Conservation (phyloP, 2,113 vertebrate genomes). For the Accipiter virgatus region DNA sequence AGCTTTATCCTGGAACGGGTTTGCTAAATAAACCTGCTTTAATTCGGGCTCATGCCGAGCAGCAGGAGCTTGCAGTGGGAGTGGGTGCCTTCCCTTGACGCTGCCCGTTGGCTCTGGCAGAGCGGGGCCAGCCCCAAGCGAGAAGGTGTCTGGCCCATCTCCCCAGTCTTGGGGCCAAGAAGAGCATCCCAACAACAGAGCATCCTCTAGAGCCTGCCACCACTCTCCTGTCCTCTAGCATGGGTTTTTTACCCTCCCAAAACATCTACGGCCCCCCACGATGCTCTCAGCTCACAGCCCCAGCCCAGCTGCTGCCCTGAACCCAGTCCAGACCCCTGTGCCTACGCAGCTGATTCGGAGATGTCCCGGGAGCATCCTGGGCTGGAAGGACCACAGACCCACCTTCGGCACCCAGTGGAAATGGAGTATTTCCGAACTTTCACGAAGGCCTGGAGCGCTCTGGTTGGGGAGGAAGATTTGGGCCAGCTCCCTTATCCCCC, state of each 20-base stretch:
- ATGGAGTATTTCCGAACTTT: background rate
- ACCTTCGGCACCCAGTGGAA: conserved; percentile 6
- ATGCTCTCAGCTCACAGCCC: background rate
- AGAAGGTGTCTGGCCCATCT: background rate
- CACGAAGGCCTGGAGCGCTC: background rate
- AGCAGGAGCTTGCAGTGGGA: background rate
- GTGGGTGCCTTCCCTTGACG: background rate
- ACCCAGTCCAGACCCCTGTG: background rate
- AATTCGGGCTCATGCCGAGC: background rate
- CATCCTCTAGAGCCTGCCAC: background rate
- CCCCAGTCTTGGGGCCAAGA: accelerated
- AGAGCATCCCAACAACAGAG: background rate
- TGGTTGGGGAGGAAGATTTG: background rate
- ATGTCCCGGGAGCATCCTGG: background rate
- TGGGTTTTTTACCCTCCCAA: background rate
- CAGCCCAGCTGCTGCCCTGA: conserved; percentile 18
- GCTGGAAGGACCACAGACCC: conserved; percentile 15
- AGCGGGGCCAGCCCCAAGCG: accelerated
- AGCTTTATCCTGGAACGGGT: background rate
- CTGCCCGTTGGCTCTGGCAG: accelerated
- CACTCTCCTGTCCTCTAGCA: background rate
- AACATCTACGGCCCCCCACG: background rate
- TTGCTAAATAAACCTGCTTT: conserved; percentile 51
- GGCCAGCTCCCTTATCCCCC: conserved; percentile 22
- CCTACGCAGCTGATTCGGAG: conserved; percentile 24